Base-by-base conservation (phyloP, 2,888 invertebrate species). In the Bedellia somnulentella region DNA sequence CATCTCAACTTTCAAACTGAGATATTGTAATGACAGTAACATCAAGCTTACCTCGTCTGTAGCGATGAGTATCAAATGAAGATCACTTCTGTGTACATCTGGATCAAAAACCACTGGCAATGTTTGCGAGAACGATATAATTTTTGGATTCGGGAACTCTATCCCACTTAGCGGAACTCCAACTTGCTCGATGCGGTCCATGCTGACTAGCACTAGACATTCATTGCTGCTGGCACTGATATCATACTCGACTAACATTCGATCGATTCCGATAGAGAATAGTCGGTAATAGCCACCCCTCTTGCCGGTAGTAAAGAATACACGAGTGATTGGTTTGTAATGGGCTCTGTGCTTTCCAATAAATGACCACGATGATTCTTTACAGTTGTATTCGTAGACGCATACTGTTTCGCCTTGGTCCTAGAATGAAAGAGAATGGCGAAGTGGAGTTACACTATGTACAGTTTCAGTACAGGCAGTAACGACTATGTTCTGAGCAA, bases 291-390 rank as follows among this genome's bases (percentile, higher is more conserved):
- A 54, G 1, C 51, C 59, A 13, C 47, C 38, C 3, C 56, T 57
- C 36, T 55, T 57, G n/a, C 52, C 41, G 1, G 73, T 57, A 3
- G 76, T 51, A 45, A 86, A 86, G 37, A 79, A 53, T 2, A 85
- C 49, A 15, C 80, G 66, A 1, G 58, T 66, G 22, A 87, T 75
- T 1, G 73, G 60, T 35, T 78, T 77, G 41, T 76, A 79, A 49
- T 87, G 86, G 0, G 81, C 68, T 27, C 80, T 62, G 37, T 80
- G 76, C 49, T 84, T 85, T 8, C 82, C 86, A 14, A 80, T 35
- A 36, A 79, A 79, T 1, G 40, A 37, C 83, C 84, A 86, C 4
- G 38, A 26, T 4, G 52, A 49, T 1, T 35, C 40, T 0, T 47
- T 37, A 10, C 62, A 57, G 35, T 60, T 45, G 37, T 67, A 76